Evolutionary conservation across 2,888 invertebrate genomes (phyloP).

Genomic region (Rhagonycha fulva): DNA sequence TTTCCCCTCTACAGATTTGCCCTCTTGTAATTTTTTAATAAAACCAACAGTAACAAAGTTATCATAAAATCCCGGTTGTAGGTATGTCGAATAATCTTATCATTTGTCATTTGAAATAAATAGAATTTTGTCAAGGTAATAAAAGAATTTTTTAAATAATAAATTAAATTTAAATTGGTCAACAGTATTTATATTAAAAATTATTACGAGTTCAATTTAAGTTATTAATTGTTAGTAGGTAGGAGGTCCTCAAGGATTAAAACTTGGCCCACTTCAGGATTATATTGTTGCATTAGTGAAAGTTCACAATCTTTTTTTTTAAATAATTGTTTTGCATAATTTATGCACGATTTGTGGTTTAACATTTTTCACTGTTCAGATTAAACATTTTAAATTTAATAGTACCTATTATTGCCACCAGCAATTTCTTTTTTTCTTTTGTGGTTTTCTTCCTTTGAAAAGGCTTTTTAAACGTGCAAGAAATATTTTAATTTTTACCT

Average conservation of each 20-base stretch:
- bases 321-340: constrained; percentile 5
- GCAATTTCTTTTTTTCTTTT: background rate
- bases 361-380: background rate
- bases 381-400: background rate
- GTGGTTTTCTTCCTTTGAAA: background rate
- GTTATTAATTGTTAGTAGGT: constrained; percentile 6
- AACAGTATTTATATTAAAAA: background rate
- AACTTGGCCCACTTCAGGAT: constrained; percentile 14
- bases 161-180: background rate
- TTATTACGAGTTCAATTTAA: background rate
- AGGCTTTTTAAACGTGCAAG: background rate
- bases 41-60: too few relatives aligned
- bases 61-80: too few relatives aligned
- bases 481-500: background rate
- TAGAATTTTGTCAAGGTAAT: background rate
- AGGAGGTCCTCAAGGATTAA: constrained; percentile 21
- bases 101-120: background rate
- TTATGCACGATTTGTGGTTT: background rate
- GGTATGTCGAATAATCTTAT: too few relatives aligned
- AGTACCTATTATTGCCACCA: background rate
- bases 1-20: too few relatives aligned
- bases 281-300: constrained; percentile 11
- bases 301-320: constrained; percentile 4
- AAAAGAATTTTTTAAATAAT: background rate
- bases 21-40: too few relatives aligned